Evolutionary conservation across 2,888 invertebrate species (phyloP), one percentile per base, ranked within the genome.

Genomic region (Enchytraeus crypticus): DNA sequence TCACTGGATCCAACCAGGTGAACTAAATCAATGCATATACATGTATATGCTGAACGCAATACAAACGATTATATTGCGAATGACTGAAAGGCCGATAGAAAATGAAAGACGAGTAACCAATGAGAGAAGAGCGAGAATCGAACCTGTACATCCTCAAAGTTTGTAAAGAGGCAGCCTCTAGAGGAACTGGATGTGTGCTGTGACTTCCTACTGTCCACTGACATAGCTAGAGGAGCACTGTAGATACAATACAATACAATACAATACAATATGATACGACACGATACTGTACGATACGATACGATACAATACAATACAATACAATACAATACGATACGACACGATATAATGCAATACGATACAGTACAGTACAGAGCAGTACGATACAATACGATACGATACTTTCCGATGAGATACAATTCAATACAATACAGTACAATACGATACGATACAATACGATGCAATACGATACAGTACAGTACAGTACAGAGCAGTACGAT

Each of bases 101-200:
- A n/a, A n/a, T n/a, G n/a, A n/a, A n/a, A n/a, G n/a, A n/a, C n/a
- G n/a, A n/a, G n/a, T n/a, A n/a, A n/a, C n/a, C n/a, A n/a, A n/a
- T n/a, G n/a, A n/a, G n/a, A n/a, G n/a, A n/a, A 38, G 38, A 38
- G 18, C 11, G 18, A 18, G 38, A 11, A 43, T 2, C 51, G 26
- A 14, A 78, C 78, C 75, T 76, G 77, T 8, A 78, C 76, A 57
- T 78, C 78, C 64, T 78, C 78, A 59, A 78, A 78, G 70, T 77
- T 78, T 45, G 76, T 78, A 69, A 78, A 78, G 57, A 78, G 74
- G 2, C 74, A 76, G 4, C 76, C 77, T 57, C 76, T 72, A 18
- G 69, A 69, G 32, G 68, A 69, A n/a, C n/a, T n/a, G n/a, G n/a
- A 66, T 26, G 69, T 68, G n/a, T 67, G 69, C 27, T 67, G 69